Base-by-base conservation (phyloP, 2,797 vertebrate genomes). In the Menidia menidia region DNA sequence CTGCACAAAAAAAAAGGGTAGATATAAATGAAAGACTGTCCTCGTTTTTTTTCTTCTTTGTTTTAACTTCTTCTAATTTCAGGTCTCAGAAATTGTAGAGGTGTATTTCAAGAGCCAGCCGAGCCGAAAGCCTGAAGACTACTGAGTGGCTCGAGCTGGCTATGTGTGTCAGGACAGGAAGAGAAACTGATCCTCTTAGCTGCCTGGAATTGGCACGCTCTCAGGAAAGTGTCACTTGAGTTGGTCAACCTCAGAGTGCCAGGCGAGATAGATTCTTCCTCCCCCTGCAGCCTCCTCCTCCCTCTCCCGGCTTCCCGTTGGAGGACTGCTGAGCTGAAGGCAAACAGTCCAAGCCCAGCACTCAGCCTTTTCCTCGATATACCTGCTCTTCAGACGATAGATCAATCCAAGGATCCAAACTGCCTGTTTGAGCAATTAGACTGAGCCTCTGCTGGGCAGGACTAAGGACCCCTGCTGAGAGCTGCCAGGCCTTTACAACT, bases 161-260 rank as follows among this genome's bases (percentile, higher is more conserved):
- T 83, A 86, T 83, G 80, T 89, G 83, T 90, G 89, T 87, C 87
- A 88, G 81, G 80, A 81, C 84, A 87, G 89, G 80, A 89, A 87
- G 71, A 68, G 77, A 88, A 87, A 87, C 84, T 82, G 88, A 92
- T 92, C 89, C 90, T 89, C 88, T 91, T 93, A 91, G 86, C 80
- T 71, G 81, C 70, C 82, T 82, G 68, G 80, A 90, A 80, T 89
- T 91, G 90, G 87, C 86, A 63, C 53, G 35, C 64, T 68, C 78
- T 91, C 84, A 87, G 89, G 87, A 90, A 91, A 89, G 84, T 87
- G 89, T 88, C 83, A 84, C 84, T 83, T 71, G 78, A 89, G 86
- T 89, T 87, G 86, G 73, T 88, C 83, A 85, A 83, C 80, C 85
- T 84, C 80, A 88, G 81, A 86, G 77, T 10, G 4, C 75, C 68